Evolutionary conservation across 2,888 invertebrate species (phyloP).

Genomic region (Criorhina ranunculi): DNA sequence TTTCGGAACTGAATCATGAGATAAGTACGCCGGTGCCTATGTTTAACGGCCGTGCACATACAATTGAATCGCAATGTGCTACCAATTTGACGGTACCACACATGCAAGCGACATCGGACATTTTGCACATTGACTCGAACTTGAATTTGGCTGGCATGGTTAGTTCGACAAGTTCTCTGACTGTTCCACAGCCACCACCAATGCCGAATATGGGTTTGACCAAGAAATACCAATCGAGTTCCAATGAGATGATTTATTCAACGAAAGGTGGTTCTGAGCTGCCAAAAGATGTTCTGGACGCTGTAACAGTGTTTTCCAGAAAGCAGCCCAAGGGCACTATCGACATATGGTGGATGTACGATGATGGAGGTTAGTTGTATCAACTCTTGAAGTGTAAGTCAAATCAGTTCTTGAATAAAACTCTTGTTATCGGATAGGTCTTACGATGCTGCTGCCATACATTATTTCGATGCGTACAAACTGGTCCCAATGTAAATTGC

Average conservation of each 20-base stretch:
- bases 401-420: background rate
- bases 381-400: background rate
- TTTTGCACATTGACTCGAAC: constrained; percentile 90
- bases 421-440: constrained; percentile 79
- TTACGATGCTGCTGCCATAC: constrained; percentile 94
- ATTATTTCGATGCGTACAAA: constrained; percentile 92
- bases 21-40: constrained; percentile 77
- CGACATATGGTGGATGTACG: constrained; percentile 99
- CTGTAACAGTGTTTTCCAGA: constrained; percentile 90
- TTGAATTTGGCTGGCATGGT: constrained; percentile 87
- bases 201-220: constrained; percentile 81
- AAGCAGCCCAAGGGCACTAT: constrained; percentile 93
- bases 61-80: constrained; percentile 78
- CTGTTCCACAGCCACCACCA: constrained; percentile 81
- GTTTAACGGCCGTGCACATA: constrained; percentile 78
- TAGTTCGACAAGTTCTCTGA: constrained; percentile 81
- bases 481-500: constrained; percentile 91
- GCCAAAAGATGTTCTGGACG: constrained; percentile 88
- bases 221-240: constrained; percentile 80
- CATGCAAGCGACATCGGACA: constrained; percentile 81
- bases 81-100: constrained; percentile 81
- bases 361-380: constrained; percentile 90
- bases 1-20: constrained; percentile 85
- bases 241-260: constrained; percentile 85
- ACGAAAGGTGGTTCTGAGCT: constrained; percentile 87